phyloP scores from a whole-genome alignment of 1,140 invertebrate species.

The Drosophila kohkoa region DNA sequence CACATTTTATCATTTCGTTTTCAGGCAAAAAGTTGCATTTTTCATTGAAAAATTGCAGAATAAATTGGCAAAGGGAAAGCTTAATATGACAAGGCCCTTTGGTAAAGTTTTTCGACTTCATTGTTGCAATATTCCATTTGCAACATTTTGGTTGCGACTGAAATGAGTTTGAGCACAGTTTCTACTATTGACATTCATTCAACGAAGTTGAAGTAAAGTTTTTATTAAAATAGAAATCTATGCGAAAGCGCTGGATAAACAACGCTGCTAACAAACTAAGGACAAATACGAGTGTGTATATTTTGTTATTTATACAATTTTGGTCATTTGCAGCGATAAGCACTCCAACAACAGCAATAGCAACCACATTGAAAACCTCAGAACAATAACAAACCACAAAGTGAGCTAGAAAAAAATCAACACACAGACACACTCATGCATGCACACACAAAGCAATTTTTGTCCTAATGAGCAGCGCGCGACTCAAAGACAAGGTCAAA shows the following conservation, averaged over 20 bases:
- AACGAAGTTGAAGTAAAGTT: slow-evolving; percentile 12
- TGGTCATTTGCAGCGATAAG: slow-evolving; percentile 64
- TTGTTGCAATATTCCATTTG: slow-evolving; percentile 9
- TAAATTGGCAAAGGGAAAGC: not conserved
- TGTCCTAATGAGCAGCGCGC: slow-evolving; percentile 67
- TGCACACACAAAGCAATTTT: slow-evolving; percentile 56
- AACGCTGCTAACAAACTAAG: slow-evolving; percentile 5
- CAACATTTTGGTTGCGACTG: not conserved
- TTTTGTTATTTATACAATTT: slow-evolving; percentile 30
- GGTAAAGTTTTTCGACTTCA: slow-evolving; percentile 1
- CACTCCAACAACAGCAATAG: slow-evolving; percentile 20
- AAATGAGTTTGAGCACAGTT: not conserved
- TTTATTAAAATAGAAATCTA: not conserved
- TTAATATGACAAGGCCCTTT: not conserved
- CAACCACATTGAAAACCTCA: slow-evolving; percentile 17
- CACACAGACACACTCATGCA: slow-evolving; percentile 14
- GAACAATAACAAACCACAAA: slow-evolving; percentile 55
- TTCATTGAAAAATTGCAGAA: not conserved
- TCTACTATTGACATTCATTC: not conserved
- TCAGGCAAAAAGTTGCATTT: slow-evolving; percentile 1
- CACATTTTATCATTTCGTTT: not conserved
- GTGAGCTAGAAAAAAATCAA: slow-evolving; percentile 44
- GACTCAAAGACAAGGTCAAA: slow-evolving; percentile 66
- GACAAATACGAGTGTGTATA: not conserved
- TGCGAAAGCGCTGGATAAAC: slow-evolving; percentile 4